Evolutionary conservation across 2,888 invertebrate genomes (phyloP).

Genomic region (Encarsia formosa): DNA sequence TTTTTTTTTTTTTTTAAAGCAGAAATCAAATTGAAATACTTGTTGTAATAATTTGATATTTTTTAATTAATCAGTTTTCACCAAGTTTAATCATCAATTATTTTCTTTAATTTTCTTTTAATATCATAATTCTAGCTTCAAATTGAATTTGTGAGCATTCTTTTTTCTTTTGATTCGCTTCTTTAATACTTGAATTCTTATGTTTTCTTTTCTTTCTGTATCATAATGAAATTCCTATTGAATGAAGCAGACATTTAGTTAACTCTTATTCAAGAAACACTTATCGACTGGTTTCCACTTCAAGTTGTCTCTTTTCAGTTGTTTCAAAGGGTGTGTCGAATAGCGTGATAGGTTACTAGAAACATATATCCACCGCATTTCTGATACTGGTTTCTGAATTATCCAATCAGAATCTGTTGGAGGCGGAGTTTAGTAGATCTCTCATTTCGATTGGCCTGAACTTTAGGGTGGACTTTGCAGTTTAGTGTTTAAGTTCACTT

Average conservation of each 20-base stretch:
- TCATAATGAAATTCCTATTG: conserved; percentile 11
- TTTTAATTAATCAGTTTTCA: no score
- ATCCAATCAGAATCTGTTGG: conserved; percentile 32
- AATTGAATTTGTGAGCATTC: no score
- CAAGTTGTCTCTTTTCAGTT: conserved; percentile 23
- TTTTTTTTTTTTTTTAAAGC: no score
- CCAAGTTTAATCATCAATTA: no score
- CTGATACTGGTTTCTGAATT: conserved; percentile 32
- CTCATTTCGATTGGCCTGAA: conserved; percentile 37
- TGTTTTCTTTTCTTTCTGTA: conserved; percentile 19
- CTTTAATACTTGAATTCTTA: no score
- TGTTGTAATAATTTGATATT: no score
- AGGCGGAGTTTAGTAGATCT: conserved; percentile 34
- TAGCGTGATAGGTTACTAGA: conserved; percentile 25
- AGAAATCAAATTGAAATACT: no score
- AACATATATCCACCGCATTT: conserved; percentile 47
- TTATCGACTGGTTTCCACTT: conserved; percentile 23
- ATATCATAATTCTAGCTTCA: no score
- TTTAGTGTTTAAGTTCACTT: no score
- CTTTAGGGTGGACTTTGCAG: conserved; percentile 45
- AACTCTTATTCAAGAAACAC: conserved; percentile 24
- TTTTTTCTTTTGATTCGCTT: no score
- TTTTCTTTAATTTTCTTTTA: no score
- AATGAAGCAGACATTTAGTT: conserved; percentile 21
- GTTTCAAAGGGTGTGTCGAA: conserved; percentile 24